phyloP scores from a whole-genome alignment of 2,113 vertebrate species.

The Podiceps cristatus region DNA sequence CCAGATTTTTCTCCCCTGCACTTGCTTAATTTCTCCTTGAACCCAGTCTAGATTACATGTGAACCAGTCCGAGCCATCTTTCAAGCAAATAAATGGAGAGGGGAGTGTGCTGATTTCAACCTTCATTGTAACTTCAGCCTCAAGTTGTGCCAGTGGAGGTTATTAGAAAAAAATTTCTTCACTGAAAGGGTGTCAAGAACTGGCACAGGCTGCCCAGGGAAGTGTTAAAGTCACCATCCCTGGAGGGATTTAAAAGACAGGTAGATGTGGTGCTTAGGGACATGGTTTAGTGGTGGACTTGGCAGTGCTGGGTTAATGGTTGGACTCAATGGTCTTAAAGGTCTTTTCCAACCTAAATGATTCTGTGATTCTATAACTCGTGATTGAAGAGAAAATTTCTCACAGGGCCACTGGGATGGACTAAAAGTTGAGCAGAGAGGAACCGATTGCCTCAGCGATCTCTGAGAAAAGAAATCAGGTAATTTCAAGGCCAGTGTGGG shows the following conservation, averaged over 20 bases:
- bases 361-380: background rate
- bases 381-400: background rate
- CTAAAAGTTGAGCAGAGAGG: background rate
- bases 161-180: too few species aligned
- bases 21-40: background rate
- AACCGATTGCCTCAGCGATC: fast-evolving
- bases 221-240: too few species aligned
- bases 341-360: background rate
- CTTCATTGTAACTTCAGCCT: background rate
- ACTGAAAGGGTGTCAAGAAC: too few species aligned
- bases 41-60: background rate
- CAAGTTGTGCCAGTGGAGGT: too few species aligned
- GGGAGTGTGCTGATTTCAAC: background rate
- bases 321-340: too few species aligned
- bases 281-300: too few species aligned
- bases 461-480: background rate
- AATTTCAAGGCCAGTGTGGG: background rate
- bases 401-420: background rate
- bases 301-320: too few species aligned
- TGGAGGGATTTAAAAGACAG: too few species aligned
- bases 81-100: background rate
- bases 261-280: too few species aligned
- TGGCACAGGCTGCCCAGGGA: too few species aligned
- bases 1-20: background rate
- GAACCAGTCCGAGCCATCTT: background rate